Base-by-base conservation (phyloP, 2,888 invertebrate genomes). In the Parthenolecanium corni region DNA sequence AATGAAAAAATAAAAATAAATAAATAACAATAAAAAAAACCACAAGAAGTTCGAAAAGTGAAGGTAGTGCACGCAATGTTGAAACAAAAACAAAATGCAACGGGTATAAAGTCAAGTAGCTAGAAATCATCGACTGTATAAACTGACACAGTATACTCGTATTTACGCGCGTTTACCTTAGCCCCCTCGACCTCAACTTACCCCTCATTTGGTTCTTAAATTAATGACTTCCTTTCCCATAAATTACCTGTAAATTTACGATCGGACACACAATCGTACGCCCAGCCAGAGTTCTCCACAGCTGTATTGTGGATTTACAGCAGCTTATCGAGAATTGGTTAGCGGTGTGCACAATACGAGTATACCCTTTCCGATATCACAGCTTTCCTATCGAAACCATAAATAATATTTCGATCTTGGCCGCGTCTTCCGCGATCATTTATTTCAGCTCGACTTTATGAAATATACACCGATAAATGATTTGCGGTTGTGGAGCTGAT, bases 231-330 rank as follows among this genome's bases (percentile, higher is more conserved):
- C 61, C 61, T 61, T 51, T 61, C 51, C 49, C 51, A 61, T 61
- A 61, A 61, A 61, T 61, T 61, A 61, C 61, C 61, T 61, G 61
- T 38, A 40, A 61, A 61, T 61, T 49, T 61, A 61, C 61, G 61
- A 61, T 61, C 47, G 61, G 61, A 61, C 49, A 61, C 49, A 61
- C 61, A 61, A 61, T 61, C 49, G 49, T 61, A 61, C 61, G 49
- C 61, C 61, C 61, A 49, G 51, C 38, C 21, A 38, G 40, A 24
- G 24, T 20, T 18, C 12, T 24, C 25, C 23, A 21, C 5, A 40
- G 40, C 40, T 40, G 42, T 38, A 40, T 54, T 54, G 54, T 40
- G 54, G 54, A 54, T 52, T 31, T 6, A 31, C 31, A 54, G 42
- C 54, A 54, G 54, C 54, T 54, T 54, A 54, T 54, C 54, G 54